phyloP scores from a whole-genome alignment of 1,140 invertebrate species.

The Drosophila ananassae region DNA sequence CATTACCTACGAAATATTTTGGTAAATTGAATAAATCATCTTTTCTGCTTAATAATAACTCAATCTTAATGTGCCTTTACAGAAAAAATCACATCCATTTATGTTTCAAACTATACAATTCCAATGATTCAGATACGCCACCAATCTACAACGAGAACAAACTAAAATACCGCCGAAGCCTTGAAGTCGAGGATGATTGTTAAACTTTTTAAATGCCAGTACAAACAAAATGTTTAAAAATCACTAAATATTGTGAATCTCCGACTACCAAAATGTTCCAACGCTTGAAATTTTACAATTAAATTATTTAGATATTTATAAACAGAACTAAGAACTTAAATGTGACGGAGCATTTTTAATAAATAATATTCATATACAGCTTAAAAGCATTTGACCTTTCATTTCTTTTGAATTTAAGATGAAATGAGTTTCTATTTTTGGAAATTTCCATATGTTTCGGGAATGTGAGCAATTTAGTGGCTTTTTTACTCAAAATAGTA shows the following conservation, averaged over 20 bases:
- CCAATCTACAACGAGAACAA: slow-evolving; percentile 28
- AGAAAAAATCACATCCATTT: slow-evolving; percentile 7
- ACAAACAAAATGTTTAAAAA: slow-evolving; percentile 29
- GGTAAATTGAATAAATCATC: neutral
- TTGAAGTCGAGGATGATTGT: slow-evolving; percentile 35
- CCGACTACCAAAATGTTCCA: slow-evolving; percentile 20
- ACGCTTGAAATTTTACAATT: slow-evolving; percentile 20
- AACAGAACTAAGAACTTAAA: slow-evolving; percentile 7
- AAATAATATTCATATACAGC: slow-evolving; percentile 2
- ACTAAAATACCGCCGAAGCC: slow-evolving; percentile 27
- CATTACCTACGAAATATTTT: slow-evolving; percentile 6
- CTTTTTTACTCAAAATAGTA: neutral
- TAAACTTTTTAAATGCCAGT: slow-evolving; percentile 31
- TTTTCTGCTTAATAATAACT: neutral
- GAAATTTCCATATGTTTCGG: neutral
- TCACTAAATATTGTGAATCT: slow-evolving; percentile 32
- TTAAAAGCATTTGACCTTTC: neutral
- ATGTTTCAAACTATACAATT: slow-evolving; percentile 38
- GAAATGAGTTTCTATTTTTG: neutral
- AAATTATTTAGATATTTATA: slow-evolving; percentile 24
- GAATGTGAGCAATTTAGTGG: neutral
- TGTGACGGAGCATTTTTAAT: slow-evolving; percentile 1
- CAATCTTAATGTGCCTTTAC: neutral
- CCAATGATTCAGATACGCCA: slow-evolving; percentile 30
- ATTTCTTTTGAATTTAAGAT: neutral